These are phyloP conservation scores for Oasisia sp. DNA, from an alignment of 2,888 invertebrate genomes.

Conservation along the genomic window DNA sequence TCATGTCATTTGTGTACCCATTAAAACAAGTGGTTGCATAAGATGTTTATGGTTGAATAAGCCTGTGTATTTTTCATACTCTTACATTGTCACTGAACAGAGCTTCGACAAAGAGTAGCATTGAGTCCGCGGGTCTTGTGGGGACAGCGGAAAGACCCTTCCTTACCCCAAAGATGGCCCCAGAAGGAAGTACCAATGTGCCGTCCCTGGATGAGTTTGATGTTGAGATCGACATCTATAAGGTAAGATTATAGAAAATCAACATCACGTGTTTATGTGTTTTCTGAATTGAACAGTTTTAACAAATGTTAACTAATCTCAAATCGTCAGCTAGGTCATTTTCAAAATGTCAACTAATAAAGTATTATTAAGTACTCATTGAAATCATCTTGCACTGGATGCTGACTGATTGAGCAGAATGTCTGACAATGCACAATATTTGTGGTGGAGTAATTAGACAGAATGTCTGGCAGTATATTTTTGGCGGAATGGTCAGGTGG, in stretches of 20 bases:
- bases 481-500: background rate
- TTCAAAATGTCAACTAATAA: background rate
- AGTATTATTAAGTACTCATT: no score
- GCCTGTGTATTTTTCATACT: background rate
- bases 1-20: no score
- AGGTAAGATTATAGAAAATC: constrained; percentile 45
- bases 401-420: background rate
- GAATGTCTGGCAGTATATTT: background rate
- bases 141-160: constrained; percentile 61
- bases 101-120: constrained; percentile 47
- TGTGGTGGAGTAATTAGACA: background rate
- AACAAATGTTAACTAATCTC: background rate
- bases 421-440: background rate
- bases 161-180: constrained; percentile 58
- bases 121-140: constrained; percentile 52
- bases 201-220: constrained; percentile 65
- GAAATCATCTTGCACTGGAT: no score
- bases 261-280: background rate
- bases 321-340: background rate
- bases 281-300: background rate
- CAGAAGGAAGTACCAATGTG: constrained; percentile 50
- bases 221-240: constrained; percentile 64
- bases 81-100: background rate
- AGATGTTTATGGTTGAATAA: background rate
- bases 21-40: background rate